Conservation (phyloP, 2,113 vertebrate species). For the Tupaia tana region DNA sequence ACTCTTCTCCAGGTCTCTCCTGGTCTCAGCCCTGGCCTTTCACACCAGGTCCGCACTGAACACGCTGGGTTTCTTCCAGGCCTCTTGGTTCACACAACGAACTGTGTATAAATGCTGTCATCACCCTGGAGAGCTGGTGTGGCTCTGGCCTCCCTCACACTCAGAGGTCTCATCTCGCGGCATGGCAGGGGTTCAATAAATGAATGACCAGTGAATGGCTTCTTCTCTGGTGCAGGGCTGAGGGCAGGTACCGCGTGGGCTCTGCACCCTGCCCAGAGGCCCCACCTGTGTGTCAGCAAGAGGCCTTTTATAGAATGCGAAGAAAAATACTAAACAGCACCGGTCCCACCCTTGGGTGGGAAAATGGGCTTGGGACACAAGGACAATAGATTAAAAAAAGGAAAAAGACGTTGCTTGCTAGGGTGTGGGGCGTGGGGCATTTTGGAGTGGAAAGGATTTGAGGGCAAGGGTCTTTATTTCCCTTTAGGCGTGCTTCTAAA, state of each 20-base stretch:
- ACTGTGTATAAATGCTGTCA: not conserved
- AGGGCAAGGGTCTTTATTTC: not conserved
- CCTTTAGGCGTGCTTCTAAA: not conserved
- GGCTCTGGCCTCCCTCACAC: not conserved
- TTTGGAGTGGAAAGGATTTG: not conserved
- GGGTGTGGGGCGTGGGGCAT: not conserved
- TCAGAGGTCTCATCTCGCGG: not conserved
- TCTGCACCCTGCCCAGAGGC: not conserved
- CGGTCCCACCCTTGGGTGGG: not conserved
- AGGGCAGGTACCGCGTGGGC: not conserved
- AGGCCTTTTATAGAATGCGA: not conserved
- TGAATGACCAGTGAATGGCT: not conserved
- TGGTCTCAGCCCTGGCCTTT: not conserved
- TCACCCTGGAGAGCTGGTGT: not conserved
- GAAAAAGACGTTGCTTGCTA: not conserved
- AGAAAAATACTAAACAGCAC: not conserved
- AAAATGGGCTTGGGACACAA: not conserved
- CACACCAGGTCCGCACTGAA: not conserved
- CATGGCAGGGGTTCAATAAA: conserved; percentile 58
- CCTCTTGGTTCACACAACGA: not conserved
- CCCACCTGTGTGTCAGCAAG: not conserved
- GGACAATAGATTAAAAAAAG: not conserved
- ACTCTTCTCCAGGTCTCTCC: not conserved
- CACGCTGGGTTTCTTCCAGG: not conserved
- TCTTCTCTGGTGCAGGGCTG: not conserved